phyloP scores from a whole-genome alignment of 1,140 invertebrate genomes.

The Cydia strobilella region DNA sequence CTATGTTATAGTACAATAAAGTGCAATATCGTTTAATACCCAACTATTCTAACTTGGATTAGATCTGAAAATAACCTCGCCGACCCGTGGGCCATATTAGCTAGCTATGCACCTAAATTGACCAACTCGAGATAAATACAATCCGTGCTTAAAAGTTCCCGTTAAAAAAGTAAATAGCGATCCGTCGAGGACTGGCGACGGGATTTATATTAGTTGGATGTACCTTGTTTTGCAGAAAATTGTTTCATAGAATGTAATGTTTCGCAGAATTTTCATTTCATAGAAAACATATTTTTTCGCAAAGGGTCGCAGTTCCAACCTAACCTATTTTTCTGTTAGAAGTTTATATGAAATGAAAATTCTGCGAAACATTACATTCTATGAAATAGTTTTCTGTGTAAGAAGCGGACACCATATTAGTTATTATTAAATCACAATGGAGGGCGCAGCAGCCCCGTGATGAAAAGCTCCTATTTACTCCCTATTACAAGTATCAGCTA shows the following conservation, averaged over 20 bases:
- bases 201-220: slow-evolving; percentile 1
- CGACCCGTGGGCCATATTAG: slow-evolving; percentile 36
- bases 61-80: slow-evolving; percentile 39
- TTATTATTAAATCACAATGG: slow-evolving; percentile 29
- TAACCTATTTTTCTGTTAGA: no score
- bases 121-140: background rate
- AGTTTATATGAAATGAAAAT: no score
- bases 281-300: no score
- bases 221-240: no score
- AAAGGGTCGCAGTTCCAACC: no score
- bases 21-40: slow-evolving; percentile 52
- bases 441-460: slow-evolving; percentile 46
- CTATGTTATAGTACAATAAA: slow-evolving; percentile 52
- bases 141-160: background rate
- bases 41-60: slow-evolving; percentile 53
- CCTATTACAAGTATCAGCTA: slow-evolving; percentile 73
- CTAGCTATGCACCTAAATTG: slow-evolving; percentile 38
- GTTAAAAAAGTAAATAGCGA: background rate
- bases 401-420: no score
- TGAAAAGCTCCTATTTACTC: slow-evolving; percentile 69
- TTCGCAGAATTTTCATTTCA: no score
- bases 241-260: no score
- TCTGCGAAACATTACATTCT: no score
- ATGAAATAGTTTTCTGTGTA: no score
- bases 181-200: background rate